Conservation (phyloP, 2,797 vertebrate genomes). For the Spinus olivaceus region DNA sequence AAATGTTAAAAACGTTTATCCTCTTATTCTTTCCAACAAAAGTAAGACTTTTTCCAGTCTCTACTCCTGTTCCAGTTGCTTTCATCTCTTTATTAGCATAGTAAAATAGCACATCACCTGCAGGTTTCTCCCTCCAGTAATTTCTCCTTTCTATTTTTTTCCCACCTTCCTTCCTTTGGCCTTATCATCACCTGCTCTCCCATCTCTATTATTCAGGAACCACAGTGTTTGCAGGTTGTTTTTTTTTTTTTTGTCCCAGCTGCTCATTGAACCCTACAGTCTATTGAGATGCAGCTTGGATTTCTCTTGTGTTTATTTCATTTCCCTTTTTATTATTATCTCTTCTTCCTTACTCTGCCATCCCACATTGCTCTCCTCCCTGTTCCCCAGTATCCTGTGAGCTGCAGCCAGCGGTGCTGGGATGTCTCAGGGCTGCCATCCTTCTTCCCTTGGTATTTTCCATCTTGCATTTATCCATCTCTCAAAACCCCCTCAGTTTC, state of each 20-base stretch:
- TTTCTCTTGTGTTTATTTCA: background rate
- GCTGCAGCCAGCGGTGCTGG: accelerated
- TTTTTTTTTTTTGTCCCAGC: background rate
- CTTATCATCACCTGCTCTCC: background rate
- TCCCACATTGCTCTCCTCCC: background rate
- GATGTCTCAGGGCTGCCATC: background rate
- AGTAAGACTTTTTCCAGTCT: conserved; percentile 26
- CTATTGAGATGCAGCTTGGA: background rate
- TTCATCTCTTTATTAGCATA: conserved; percentile 55
- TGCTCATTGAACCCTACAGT: background rate
- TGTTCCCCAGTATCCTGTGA: accelerated
- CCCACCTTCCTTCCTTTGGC: background rate
- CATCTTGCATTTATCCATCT: background rate
- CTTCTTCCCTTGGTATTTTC: background rate
- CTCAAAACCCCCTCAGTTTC: background rate
- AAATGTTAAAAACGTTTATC: conserved; percentile 54
- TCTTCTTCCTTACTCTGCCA: background rate
- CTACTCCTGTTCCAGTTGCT: background rate
- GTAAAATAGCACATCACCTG: conserved; percentile 36
- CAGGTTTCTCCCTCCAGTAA: conserved; percentile 43
- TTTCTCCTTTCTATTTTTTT: background rate
- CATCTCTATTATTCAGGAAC: background rate
- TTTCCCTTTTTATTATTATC: background rate
- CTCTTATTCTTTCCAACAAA: conserved; percentile 45
- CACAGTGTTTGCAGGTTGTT: background rate